Conservation (phyloP, 2,888 invertebrate genomes). For the Cepaea hortensis region DNA sequence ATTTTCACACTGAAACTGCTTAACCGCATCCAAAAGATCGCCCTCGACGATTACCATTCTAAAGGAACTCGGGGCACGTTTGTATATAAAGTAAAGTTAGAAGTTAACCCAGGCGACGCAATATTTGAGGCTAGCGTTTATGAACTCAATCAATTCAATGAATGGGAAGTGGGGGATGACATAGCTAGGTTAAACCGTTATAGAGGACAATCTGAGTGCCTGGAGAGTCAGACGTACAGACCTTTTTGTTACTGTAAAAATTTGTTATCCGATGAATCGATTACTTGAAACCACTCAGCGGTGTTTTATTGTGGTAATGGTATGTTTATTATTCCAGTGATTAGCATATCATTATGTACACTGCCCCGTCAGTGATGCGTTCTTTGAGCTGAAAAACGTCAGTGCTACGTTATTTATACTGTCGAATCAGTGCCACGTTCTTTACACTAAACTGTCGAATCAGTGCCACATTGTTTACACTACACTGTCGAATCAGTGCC, state of each 20-base stretch:
- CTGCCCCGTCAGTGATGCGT: too few relatives aligned
- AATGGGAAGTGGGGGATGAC: conserved; percentile 81
- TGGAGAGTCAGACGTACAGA: conserved; percentile 66
- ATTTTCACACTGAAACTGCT: conserved; percentile 81
- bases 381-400: too few relatives aligned
- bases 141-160: conserved; percentile 82
- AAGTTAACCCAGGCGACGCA: conserved; percentile 83
- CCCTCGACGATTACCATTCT: conserved; percentile 52
- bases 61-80: conserved; percentile 53
- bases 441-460: too few relatives aligned
- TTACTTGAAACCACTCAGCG: too few relatives aligned
- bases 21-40: conserved; percentile 81
- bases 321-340: too few relatives aligned
- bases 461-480: too few relatives aligned
- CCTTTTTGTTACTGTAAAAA: conserved; percentile 75
- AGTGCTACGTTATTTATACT: too few relatives aligned
- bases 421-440: too few relatives aligned
- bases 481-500: too few relatives aligned
- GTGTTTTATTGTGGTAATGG: too few relatives aligned
- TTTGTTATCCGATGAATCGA: background rate
- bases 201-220: background rate
- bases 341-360: too few relatives aligned
- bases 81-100: conserved; percentile 81
- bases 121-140: conserved; percentile 88
- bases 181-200: conserved; percentile 69